Evolutionary conservation across 1,140 invertebrate species (phyloP), one percentile per base, ranked within the genome.

Genomic region (Adoxophyes honmai): DNA sequence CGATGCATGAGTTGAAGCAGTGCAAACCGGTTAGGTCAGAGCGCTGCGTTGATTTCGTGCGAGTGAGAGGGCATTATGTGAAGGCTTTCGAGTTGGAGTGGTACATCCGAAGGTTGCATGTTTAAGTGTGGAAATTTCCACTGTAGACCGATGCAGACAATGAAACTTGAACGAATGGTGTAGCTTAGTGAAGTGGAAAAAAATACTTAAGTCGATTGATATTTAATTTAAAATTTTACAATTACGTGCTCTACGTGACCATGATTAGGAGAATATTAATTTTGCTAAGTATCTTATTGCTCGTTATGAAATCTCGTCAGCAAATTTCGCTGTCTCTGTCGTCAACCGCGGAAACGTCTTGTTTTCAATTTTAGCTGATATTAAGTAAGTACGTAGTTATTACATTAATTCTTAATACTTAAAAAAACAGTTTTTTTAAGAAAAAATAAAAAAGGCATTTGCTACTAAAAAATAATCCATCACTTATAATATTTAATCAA

Each of bases 71-170:
- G 39, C 59, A 5, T 51, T 75, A 88, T 73, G 42, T 57, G 18
- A 59, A 66, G 59, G 56, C 51, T 35, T 18, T 34, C 34, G 36
- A 51, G 85, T 72, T 65, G 65, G 74, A 85, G 64, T 52, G 60
- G 73, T 64, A 59, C 48, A 48, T 54, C 64, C 65, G 64, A 81
- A 75, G 76, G 76, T 88, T 86, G 78, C 82, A 86, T 85, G 79
- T 82, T 86, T 82, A 71, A 75, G 64, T 68, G 76, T 88, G 85
- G 85, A 88, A 88, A 78, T 88, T 88, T 88, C 85, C 85, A 88
- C 76, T 80, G 78, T 66, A 76, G 73, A 85, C 82, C 85, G 86
- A 73, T 80, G 78, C 68, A 78, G 73, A 86, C 82, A 86, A 88
- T 88, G 85, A 84, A 86, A 88, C 75, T 78, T 85, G 72, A 84